Base-by-base conservation (phyloP, 2,888 invertebrate genomes). In the Plagiodera versicolora region DNA sequence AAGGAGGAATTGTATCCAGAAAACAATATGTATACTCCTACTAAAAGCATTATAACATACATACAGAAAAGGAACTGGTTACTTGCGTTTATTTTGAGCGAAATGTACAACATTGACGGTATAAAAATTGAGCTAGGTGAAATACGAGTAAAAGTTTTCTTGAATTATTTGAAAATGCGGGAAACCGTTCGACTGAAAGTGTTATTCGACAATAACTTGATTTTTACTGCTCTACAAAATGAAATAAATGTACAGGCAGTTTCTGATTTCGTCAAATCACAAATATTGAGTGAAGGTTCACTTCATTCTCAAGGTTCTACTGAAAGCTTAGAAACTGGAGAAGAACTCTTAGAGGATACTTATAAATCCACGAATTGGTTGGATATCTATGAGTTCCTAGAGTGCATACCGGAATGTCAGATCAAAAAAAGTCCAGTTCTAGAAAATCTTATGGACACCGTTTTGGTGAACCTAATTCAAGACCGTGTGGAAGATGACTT, bases 11-110 rank as follows among this genome's bases (percentile, higher is more conserved):
- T 83, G 4, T 76, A 75, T 67, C 75, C 73, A n/a, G 75, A 76
- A 55, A 74, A 75, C 59, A 69, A 65, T 56, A 56, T 76, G 5
- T 75, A 73, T 58, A 59, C 68, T 18, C 84, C 87, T 0, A 84
- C 82, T 54, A 80, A 82, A 1, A 84, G 83, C 60, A 82, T 87
- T 54, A 79, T 88, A 17, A 84, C 83, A 1, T 89, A 89, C 70
- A 81, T 89, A 1, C 85, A 87, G 56, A 81, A 85, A 47, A 84
- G 88, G 65, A 89, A 89, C 70, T 89, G 89, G 88, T 81, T 89
- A 0, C 74, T 89, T 46, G 88, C 88, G 0, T 86, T 87, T 72
- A 82, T 89, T n/a, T 82, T 89, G 20, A 86, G 85, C 70, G 85
- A 85, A 73, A 85, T 89, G 64, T 85, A 88, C 68, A 82, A 83